These are phyloP conservation scores for Drosophila atripex DNA, from an alignment of 2,888 invertebrate species.

Conservation along the genomic window DNA sequence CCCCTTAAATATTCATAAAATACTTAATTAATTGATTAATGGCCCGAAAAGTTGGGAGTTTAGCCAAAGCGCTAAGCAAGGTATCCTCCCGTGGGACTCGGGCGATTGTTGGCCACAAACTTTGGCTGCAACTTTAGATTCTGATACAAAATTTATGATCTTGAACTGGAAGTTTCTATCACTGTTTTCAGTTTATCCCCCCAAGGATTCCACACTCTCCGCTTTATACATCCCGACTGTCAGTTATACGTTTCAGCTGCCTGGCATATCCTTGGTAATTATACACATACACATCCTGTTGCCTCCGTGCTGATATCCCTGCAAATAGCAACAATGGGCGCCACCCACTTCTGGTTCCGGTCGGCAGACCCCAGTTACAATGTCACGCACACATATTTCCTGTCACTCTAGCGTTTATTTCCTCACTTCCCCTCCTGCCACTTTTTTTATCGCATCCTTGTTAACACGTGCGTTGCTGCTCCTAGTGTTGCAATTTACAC, in stretches of 20 bases:
- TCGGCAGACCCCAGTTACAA: constrained; percentile 56
- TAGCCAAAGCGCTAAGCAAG: constrained; percentile 54
- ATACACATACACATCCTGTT: constrained; percentile 34
- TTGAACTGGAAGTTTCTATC: neutral
- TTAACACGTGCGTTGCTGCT: constrained; percentile 70
- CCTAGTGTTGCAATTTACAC: constrained; percentile 47
- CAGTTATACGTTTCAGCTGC: constrained; percentile 13
- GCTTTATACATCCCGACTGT: neutral
- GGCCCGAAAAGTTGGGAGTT: constrained; percentile 67
- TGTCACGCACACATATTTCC: constrained; percentile 79
- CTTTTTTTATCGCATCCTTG: constrained; percentile 70
- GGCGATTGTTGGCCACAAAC: constrained; percentile 42
- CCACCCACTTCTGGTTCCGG: constrained; percentile 33
- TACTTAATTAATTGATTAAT: constrained; percentile 81
- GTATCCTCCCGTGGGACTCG: constrained; percentile 46
- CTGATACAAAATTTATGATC: constrained; percentile 26
- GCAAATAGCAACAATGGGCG: constrained; percentile 21
- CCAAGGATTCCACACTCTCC: neutral
- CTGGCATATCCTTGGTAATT: constrained; percentile 25
- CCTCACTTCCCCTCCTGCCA: constrained; percentile 52
- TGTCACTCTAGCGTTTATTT: constrained; percentile 75
- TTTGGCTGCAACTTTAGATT: constrained; percentile 22
- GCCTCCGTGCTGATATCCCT: constrained; percentile 29
- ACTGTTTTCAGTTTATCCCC: neutral
- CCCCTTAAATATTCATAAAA: constrained; percentile 75